Evolutionary conservation across 2,888 invertebrate genomes (phyloP), one percentile per base, ranked within the genome.

Genomic region (Archaeoteleia sp.): DNA sequence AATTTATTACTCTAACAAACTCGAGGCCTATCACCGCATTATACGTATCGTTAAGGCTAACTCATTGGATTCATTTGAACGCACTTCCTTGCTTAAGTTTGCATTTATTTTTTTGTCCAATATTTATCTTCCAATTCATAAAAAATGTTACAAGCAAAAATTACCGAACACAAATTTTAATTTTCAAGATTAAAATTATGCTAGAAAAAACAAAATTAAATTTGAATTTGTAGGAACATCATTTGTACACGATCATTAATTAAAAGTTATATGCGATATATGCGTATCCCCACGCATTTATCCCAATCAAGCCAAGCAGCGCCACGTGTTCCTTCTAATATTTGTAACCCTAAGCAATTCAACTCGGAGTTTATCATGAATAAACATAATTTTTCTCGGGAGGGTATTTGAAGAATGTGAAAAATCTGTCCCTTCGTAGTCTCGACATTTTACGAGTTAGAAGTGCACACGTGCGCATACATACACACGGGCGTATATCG

Each of bases 361-460:
- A 66, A 58, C 58, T 46, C 65, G 65, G 51, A 15, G 58, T 53
- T 66, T 58, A 66, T 66, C 65, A 66, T 66, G 65, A 66, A 58
- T 66, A 66, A 66, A 66, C 60, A 66, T 60, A 66, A 60, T 54
- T 58, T 60, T 61, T 55, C 55, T 67, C 67, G 42, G 17, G 60
- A 55, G 60, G 53, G 49, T 46, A 45, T 49, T 60, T 34, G 67
- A 55, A 60, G 67, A 67, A 46, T 61, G 54, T 32, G 49, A 67
- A 67, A 67, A 60, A 67, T 60, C 67, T 60, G 60, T 55, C 60
- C 54, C 67, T 49, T 10, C 27, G 35, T 29, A 35, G 54, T 39
- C 43, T 53, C 40, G 54, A 29, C 49, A 40, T 54, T 66, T 66
- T n/a, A n/a, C n/a, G 20, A 20, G 55, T 43, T 49, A 60, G 54